Base-by-base conservation (phyloP, 35 echinoderm and acorn worm species). In the Lytechinus variegatus region DNA sequence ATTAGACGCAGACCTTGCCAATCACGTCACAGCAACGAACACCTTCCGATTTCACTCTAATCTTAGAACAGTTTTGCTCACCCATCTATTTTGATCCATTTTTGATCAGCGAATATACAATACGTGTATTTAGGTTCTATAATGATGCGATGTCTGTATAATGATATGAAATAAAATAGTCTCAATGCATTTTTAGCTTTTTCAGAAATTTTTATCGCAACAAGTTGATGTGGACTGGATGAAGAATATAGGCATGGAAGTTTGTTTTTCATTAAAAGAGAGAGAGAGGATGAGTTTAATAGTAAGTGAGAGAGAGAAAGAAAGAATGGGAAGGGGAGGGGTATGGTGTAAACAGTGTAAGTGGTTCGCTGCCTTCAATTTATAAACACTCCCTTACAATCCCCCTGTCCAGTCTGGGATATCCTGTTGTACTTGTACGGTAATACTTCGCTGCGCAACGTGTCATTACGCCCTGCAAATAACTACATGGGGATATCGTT, bases 1-100 rank as follows among this genome's bases (percentile, higher is more conserved):
- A 90, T 90, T 90, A 90, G 88, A 28, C 7, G 88, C 88, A 52
- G 52, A 24, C 88, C 8, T 9, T 52, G 88, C 88, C 29, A 90
- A 52, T 54, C 29, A 90, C 88, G 88, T 90, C 88, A 90, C 88
- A 90, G 88, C 88, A 14, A 90, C 14, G 88, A 33, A 90, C 88
- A 90, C 88, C 88, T 90, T 90, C 88, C 88, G 33, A 90, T 54
- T 90, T 90, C 29, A 10, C 28, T 52, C 88, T 90, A 90, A 90
- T 33, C 27, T 90, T 54, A 90, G 88, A 90, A 10, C 27, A 52
- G 5, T 90, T 44, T 90, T 33, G 33, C 52, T 90, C 52, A 21
- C 88, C 52, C 52, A 2, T 2, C 1, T 90, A 51, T 54, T 44
- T 29, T 44, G 88, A 90, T n/a, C 66, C 4, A 79, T 79, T 79